Evolutionary conservation across 2,113 vertebrate genomes (phyloP).

Genomic region (Perca flavescens): DNA sequence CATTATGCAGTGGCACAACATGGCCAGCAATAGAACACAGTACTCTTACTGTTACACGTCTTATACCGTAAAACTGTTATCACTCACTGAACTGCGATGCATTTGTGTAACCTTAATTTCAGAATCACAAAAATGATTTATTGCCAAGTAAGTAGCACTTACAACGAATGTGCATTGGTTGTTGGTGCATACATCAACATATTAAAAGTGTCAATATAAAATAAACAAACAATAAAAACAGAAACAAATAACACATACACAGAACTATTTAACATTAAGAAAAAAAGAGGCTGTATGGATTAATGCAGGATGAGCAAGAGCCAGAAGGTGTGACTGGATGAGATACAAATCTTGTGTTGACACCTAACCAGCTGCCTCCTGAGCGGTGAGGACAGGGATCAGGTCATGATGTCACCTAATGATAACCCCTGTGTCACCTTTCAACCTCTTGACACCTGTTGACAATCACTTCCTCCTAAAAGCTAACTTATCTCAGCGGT

Average conservation of each 20-base stretch:
- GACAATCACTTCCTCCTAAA: constrained; percentile 66
- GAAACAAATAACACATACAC: no score
- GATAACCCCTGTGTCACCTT: constrained; percentile 73
- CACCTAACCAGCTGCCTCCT: constrained; percentile 40
- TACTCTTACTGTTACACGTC: constrained; percentile 21
- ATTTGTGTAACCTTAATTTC: constrained; percentile 34
- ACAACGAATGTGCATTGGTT: no score
- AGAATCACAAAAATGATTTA: no score
- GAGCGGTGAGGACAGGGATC: constrained; percentile 64
- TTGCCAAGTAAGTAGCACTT: no score
- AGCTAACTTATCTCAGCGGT: constrained; percentile 57
- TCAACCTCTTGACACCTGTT: constrained; percentile 70
- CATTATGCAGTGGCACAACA: constrained; percentile 21
- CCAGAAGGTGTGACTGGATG: constrained; percentile 12
- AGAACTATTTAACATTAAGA: no score
- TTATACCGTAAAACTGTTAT: constrained; percentile 4
- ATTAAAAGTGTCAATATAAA: no score
- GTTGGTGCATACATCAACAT: no score
- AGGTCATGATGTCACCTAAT: constrained; percentile 55
- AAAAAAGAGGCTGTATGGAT: no score
- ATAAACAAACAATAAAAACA: no score
- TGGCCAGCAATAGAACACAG: constrained; percentile 23
- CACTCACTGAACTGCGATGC: constrained; percentile 1
- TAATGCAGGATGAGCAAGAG: no score
- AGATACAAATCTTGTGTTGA: constrained; percentile 62